Base-by-base conservation (phyloP, 2,888 invertebrate genomes). In the Tanypteryx hageni region DNA sequence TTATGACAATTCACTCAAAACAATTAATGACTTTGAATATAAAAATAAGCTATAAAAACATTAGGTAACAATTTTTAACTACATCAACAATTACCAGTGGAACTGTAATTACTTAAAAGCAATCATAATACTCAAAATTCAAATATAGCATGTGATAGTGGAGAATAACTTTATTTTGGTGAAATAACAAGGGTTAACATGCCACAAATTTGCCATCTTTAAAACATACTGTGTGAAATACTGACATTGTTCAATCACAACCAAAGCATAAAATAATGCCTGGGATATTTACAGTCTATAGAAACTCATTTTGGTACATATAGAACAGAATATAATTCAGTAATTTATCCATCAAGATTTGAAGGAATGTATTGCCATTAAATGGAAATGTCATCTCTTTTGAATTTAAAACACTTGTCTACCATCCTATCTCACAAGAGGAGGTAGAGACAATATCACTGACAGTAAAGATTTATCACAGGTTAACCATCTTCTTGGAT, bases 401-500 rank as follows among this genome's bases (percentile, higher is more conserved):
- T 89, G 44, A 89, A 68, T 89, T 31, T 64, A 61, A 89, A 89
- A 89, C 57, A 56, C 89, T 68, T 18, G 18, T 89, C 89, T 89
- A 89, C 89, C 89, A 61, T 89, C 89, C 89, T n/a, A 64, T 89
- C 89, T 64, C 44, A n/a, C n/a, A 89, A 68, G 64, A 89, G 89
- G 64, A 89, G 89, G 89, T 89, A 89, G 89, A 89, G 64, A 44
- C 61, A 64, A 89, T 89, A 89, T 89, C 89, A 89, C 89, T 68
- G 44, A 89, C 64, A 89, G 68, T 44, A 89, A 89, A 89, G 64
- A 89, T 89, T 64, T 89, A 89, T 89, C 89, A 89, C 89, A 89
- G 89, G 89, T 89, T 44, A 22, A 89, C 89, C 89, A 68, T 89
- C 89, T 86, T 86, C 86, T 89, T 68, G 68, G 58, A 89, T 89